Evolutionary conservation across 2,113 vertebrate species (phyloP).

Genomic region (Chloroceryle aenea): DNA sequence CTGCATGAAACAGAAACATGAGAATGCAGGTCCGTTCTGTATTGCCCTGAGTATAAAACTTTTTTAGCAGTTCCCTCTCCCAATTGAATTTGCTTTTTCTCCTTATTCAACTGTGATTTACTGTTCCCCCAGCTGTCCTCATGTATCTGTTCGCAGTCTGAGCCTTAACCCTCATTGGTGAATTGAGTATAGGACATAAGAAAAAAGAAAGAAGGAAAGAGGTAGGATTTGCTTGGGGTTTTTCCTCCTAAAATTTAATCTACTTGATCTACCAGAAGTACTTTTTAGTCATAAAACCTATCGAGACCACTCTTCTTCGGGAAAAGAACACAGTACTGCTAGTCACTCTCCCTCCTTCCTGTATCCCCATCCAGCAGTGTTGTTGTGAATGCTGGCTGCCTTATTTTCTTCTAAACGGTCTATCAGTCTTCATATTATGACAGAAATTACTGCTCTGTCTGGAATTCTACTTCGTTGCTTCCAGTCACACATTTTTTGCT

Average conservation of each 20-base stretch:
- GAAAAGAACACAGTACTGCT: neutral
- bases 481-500: neutral
- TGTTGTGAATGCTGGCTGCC: neutral
- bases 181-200: neutral
- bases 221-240: fast-evolving
- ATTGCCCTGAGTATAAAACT: neutral
- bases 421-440: neutral
- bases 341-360: neutral
- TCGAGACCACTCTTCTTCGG: neutral
- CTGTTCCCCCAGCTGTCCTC: neutral
- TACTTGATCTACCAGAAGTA: neutral
- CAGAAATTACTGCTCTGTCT: neutral
- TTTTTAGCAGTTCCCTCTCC: neutral
- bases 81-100: neutral
- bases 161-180: neutral
- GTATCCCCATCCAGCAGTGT: neutral
- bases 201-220: neutral
- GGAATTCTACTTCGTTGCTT: neutral
- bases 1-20: neutral
- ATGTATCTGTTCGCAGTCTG: neutral
- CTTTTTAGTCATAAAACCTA: neutral
- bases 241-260: neutral
- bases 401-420: neutral
- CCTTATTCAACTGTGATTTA: neutral
- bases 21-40: neutral